Evolutionary conservation across 2,888 invertebrate species (phyloP).

Genomic region (Choreutis nemorana): DNA sequence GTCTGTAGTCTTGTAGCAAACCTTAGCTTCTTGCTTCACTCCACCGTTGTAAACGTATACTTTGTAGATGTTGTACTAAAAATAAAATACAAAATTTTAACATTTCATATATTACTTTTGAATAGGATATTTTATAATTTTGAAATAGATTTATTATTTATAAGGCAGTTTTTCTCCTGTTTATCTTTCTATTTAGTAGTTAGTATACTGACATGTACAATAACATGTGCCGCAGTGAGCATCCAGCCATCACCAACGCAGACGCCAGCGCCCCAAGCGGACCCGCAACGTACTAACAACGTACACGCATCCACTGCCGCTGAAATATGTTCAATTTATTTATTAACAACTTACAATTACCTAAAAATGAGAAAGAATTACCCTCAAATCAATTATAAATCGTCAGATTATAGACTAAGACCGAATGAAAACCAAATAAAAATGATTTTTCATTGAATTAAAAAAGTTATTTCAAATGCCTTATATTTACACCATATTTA

Average conservation of each 20-base stretch:
- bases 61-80: conserved; percentile 38
- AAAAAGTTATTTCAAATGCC: too few relatives aligned
- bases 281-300: conserved; percentile 64
- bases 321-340: conserved; percentile 17
- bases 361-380: too few relatives aligned
- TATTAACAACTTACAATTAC: neutral
- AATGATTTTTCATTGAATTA: too few relatives aligned
- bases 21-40: conserved; percentile 43
- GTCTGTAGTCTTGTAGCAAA: conserved; percentile 51
- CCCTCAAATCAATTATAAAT: too few relatives aligned
- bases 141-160: neutral
- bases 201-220: conserved; percentile 43
- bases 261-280: conserved; percentile 69
- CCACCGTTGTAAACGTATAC: conserved; percentile 46
- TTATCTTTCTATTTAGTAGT: neutral
- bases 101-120: neutral
- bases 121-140: neutral
- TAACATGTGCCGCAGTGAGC: conserved; percentile 70
- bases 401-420: too few relatives aligned
- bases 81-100: conserved; percentile 8
- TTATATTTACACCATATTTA: too few relatives aligned
- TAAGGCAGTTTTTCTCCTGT: too few relatives aligned
- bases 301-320: conserved; percentile 55
- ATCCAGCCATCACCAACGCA: conserved; percentile 61
- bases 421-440: too few relatives aligned